Evolutionary conservation across 2,113 vertebrate genomes (phyloP).

Genomic region (Tor tambroides): DNA sequence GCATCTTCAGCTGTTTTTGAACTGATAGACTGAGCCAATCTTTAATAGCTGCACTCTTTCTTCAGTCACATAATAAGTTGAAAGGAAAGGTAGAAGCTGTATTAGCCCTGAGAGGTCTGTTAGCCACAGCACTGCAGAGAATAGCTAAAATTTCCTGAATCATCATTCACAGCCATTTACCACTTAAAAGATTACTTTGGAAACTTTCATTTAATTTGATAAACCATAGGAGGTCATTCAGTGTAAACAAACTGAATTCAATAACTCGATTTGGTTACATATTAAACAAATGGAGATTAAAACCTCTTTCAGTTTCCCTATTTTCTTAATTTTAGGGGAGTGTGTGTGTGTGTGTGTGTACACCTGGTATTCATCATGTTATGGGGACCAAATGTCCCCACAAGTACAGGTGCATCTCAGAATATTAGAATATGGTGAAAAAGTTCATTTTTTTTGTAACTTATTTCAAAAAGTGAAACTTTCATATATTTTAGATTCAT

Average conservation of each 20-base stretch:
- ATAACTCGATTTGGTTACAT: not conserved
- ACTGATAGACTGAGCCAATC: slow-evolving; percentile 30
- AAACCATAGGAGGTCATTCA: not conserved
- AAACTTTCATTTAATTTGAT: slow-evolving; percentile 15
- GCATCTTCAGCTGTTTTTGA: slow-evolving; percentile 47
- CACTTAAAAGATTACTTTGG: not conserved
- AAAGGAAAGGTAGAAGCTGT: slow-evolving; percentile 2
- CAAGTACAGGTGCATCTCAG: too few relatives aligned
- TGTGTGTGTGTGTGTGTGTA: not conserved
- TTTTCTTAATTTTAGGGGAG: not conserved
- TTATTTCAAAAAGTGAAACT: too few relatives aligned
- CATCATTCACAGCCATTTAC: slow-evolving; percentile 21
- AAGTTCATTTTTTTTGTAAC: too few relatives aligned
- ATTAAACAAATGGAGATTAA: not conserved
- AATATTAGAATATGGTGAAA: too few relatives aligned
- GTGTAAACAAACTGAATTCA: not conserved
- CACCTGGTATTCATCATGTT: too few relatives aligned
- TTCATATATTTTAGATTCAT: too few relatives aligned
- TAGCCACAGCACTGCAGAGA: slow-evolving; percentile 7
- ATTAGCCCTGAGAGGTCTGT: slow-evolving; percentile 38
- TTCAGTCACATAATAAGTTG: slow-evolving; percentile 38
- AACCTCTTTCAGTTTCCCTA: not conserved
- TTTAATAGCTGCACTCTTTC: slow-evolving; percentile 41
- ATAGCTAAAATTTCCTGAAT: slow-evolving; percentile 1
- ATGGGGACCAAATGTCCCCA: too few relatives aligned